Evolutionary conservation across 1,140 invertebrate genomes (phyloP), one percentile per base, ranked within the genome.

Genomic region (Halotydeus destructor): DNA sequence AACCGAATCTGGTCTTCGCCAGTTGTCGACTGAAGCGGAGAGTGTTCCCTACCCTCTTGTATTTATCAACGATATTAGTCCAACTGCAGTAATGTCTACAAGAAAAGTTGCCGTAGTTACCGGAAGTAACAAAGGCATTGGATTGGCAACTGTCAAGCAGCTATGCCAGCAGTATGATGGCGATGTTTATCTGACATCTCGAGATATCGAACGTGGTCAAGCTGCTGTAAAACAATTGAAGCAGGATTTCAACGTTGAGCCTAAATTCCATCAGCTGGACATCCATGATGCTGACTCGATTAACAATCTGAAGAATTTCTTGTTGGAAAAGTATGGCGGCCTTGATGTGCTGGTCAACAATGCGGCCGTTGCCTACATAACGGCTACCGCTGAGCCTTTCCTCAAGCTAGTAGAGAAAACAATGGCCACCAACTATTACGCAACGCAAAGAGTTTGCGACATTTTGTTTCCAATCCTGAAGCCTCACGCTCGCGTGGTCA

Each of bases 271-370:
- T 52, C 69, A 75, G 51, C 54, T 80, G 14, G 76, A 81, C 51
- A 68, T 80, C 30, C 63, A 62, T 33, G 57, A 70, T 50, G 47
- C 53, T 3, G 56, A 63, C 14, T 78, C 72, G 49, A 60, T 77
- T 16, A 57, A 65, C 26, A 55, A 45, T 2, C 67, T 80, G 30
- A 54, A 61, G 0, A 62, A 70, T 45, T 71, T 67, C 50, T 50
- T 86, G 0, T 61, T 70, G 52, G 52, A 66, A 22, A 69, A 66
- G 19, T 68, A 84, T 57, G 71, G 69, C 11, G 75, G 78, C 1
- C 56, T 86, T 2, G 79, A 86, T 64, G 50, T 85, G 24, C 58
- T 85, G 11, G 67, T 86, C 0, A 84, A 84, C 54, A 85, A 86
- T 65, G 81, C 80, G 37, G 80, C 70, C 0, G 81, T 83, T 41